Base-by-base conservation (phyloP, 2,797 vertebrate species). In the Sebastes wilsoni region DNA sequence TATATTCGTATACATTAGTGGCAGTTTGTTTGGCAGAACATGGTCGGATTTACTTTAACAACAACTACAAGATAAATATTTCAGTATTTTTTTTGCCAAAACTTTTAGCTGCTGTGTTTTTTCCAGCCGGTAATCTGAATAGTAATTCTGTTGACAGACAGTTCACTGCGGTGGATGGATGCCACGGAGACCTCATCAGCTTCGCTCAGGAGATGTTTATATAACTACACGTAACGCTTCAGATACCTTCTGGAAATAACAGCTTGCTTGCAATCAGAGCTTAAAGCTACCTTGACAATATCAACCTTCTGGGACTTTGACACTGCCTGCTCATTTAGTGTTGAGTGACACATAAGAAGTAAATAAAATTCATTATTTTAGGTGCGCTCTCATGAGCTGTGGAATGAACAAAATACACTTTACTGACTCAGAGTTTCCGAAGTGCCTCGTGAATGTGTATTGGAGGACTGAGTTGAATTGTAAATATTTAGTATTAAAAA, bases 191-290 rank as follows among this genome's bases (percentile, higher is more conserved):
- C 70, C 79, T 83, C 86, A 86, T 88, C 81, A 80, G 66, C 66
- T 76, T 78, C 72, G 55, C 80, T 60, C 67, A 64, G 52, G 77
- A 80, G 79, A 80, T 83, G 73, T 80, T 86, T 81, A 42, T 78
- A 62, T 64, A 77, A 77, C 66, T 73, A 32, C 79, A 71, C 0
- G 54, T 68, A 83, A 82, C 3, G 65, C 79, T 77, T 87, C 78
- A 82, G 70, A 86, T 81, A 77, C 70, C 78, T 75, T 76, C 79
- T 79, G 75, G 82, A 84, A 87, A 87, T 59, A 85, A 87, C 82
- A 87, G 87, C 80, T 77, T 79, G 84, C 60, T 23, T 81, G 75
- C 67, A 76, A 81, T 84, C 79, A 71, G 72, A 79, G 62, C 79
- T 81, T 80, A 81, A 81, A 87, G 76, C 80, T 67, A 80, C 79